Base-by-base conservation (phyloP, 1,140 invertebrate species). In the Bombus consobrinus region DNA sequence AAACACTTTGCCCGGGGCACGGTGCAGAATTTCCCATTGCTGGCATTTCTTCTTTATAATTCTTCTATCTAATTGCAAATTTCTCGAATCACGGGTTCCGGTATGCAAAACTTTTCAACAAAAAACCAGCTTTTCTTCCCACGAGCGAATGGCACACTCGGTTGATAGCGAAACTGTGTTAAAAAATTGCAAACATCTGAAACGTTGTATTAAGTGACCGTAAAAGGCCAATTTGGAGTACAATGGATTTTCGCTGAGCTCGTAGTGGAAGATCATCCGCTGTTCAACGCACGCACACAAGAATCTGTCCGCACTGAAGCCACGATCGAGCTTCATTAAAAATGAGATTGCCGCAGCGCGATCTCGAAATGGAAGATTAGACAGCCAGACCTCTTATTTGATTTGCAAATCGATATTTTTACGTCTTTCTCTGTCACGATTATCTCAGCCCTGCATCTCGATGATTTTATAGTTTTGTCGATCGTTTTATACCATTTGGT, bases 171-270 rank as follows among this genome's bases (percentile, higher is more conserved):
- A 86, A 34, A 53, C 25, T 34, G 75, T 62, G 84, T 59, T 43
- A 88, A 90, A 59, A 92, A 89, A 93, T 92, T 88, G 87, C 87
- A 91, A 93, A 92, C 89, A 88, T 87, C 84, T 88, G 91, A 87
- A 90, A 88, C 71, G 88, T 87, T 90, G 91, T 88, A 92, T 93
- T 91, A 93, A 89, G 87, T 88, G 85, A 72, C 80, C 89, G 90
- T 92, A 93, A 93, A 93, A 93, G 93, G 92, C 88, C 91, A 93
- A 93, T 93, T 92, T 92, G 83, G 86, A 90, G 88, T 92, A 93
- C 92, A 92, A 93, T 89, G 85, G 87, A 85, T 82, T 80, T 72
- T 85, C 37, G 83, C 80, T 84, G 25, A 80, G 43, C 66, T 81
- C 43, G 43, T 64, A 71, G 22, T 39, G 73, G 64, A 82, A 83